Percentiles rank a stretch among this genome's conserved stretches.
phyloP scores from a whole-genome alignment of 1,140 invertebrate species.

The Psilanteris sp. region DNA sequence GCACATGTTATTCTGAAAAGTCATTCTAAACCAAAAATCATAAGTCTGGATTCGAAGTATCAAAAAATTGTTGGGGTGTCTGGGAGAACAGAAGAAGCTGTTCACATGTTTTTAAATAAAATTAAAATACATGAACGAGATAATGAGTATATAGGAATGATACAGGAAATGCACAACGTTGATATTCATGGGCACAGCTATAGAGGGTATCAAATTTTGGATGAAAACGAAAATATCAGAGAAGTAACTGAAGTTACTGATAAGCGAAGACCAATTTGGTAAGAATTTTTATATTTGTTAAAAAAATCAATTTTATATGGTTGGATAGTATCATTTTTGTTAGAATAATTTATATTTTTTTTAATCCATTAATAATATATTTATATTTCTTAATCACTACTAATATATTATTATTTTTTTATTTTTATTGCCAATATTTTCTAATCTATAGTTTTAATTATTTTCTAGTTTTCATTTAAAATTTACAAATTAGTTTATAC shows the following conservation, averaged over 20 bases:
- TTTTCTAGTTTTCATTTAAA: too few relatives aligned
- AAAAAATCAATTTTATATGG: too few relatives aligned
- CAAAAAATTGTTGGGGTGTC: constrained; percentile 89
- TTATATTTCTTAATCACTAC: too few relatives aligned
- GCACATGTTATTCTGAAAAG: constrained; percentile 93
- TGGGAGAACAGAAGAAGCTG: constrained; percentile 91
- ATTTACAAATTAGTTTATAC: too few relatives aligned
- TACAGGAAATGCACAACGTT: constrained; percentile 87
- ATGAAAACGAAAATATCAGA: constrained; percentile 71
- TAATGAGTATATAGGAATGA: constrained; percentile 87
- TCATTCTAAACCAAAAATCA: constrained; percentile 85
- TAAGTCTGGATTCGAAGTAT: constrained; percentile 78
- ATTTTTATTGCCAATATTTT: too few relatives aligned
- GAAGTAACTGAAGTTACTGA: constrained; percentile 72
- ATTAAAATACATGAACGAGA: constrained; percentile 82
- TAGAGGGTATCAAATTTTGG: constrained; percentile 89
- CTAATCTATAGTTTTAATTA: too few relatives aligned
- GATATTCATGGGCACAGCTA: constrained; percentile 86
- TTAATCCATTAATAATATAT: too few relatives aligned
- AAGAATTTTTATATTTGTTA: too few relatives aligned
- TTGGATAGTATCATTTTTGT: too few relatives aligned
- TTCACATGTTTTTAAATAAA: constrained; percentile 85
- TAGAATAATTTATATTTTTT: too few relatives aligned
- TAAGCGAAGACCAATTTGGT: constrained; percentile 90
- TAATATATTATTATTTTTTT: too few relatives aligned